phyloP scores from a whole-genome alignment of 2,888 invertebrate genomes.

The Dynastes grantii region DNA sequence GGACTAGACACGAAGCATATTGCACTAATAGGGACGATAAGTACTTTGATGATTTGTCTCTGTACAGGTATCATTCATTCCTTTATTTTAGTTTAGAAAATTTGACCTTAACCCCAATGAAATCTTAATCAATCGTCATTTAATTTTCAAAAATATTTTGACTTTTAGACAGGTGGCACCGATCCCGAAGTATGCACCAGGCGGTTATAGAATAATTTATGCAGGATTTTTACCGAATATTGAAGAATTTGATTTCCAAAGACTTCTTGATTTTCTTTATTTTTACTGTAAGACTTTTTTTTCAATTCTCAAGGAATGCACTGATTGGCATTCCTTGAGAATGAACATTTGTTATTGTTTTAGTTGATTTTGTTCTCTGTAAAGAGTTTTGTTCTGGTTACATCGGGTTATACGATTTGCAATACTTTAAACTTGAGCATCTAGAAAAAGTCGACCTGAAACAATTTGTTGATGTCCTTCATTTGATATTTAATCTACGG shows the following conservation, averaged over 20 bases:
- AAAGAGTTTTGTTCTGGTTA: not conserved
- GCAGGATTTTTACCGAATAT: not conserved
- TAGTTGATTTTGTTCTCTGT: not conserved
- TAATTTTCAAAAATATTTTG: not conserved
- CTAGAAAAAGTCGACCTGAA: not conserved
- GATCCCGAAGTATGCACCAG: not conserved
- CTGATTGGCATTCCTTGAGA: no score
- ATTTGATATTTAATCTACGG: not conserved
- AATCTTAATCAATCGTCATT: not conserved
- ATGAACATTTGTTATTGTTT: not conserved
- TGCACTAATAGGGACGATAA: not conserved
- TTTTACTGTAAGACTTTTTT: not conserved
- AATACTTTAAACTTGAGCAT: not conserved
- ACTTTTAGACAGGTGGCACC: not conserved
- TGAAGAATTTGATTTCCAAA: not conserved
- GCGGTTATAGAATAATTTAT: not conserved
- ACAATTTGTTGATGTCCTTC: not conserved
- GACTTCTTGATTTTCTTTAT: not conserved
- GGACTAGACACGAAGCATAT: no score
- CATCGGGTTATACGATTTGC: conserved; percentile 1
- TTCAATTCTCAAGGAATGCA: not conserved
- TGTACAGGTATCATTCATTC: not conserved
- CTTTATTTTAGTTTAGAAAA: no score
- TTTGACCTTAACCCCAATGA: no score
- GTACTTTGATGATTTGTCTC: not conserved